Evolutionary conservation across 2,797 vertebrate genomes (phyloP).

Genomic region (Pipistrellus pipistrellus): DNA sequence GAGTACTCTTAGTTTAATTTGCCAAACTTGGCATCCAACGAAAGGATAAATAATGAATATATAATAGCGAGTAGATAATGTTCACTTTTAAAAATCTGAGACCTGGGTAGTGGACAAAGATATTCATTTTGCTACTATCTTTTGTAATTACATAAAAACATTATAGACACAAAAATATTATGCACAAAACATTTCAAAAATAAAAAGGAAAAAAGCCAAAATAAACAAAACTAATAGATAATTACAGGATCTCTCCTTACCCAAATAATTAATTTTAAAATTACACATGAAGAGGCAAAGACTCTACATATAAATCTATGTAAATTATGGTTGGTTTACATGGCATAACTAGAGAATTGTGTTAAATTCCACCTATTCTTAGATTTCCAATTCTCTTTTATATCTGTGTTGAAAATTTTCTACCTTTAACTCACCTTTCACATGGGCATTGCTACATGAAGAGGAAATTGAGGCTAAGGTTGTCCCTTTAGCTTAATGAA

Average conservation of each 20-base stretch:
- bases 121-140: not conserved
- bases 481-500: not conserved
- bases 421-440: not conserved
- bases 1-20: not conserved
- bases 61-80: not conserved
- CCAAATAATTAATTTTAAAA: slow-evolving; percentile 39
- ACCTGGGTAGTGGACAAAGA: not conserved
- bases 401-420: not conserved
- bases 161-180: not conserved
- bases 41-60: slow-evolving; percentile 41
- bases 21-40: not conserved
- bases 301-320: not conserved
- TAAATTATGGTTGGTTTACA: not conserved
- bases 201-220: not conserved
- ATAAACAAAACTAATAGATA: slow-evolving; percentile 8
- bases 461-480: not conserved
- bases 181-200: slow-evolving; percentile 39
- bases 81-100: not conserved
- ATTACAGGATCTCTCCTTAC: not conserved
- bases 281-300: not conserved
- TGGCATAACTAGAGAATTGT: not conserved
- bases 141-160: slow-evolving; percentile 33
- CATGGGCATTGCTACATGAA: not conserved
- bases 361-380: not conserved
- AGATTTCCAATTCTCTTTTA: not conserved